Evolutionary conservation across 2,113 vertebrate genomes (phyloP), one percentile per base, ranked within the genome.

Genomic region (Elachura formosa): DNA sequence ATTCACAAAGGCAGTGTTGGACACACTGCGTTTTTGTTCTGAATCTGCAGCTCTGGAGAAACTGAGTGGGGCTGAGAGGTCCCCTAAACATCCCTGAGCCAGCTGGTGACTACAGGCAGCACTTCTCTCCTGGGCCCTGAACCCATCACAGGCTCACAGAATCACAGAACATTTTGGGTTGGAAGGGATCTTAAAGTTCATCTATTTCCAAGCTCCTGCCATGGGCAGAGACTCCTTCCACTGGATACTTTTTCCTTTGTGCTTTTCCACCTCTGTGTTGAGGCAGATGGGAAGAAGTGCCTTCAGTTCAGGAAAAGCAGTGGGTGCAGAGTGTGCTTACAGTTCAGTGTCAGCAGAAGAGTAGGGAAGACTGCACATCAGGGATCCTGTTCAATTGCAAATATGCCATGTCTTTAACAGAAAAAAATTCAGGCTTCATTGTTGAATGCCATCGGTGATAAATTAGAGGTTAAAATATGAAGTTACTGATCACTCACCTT

Each of bases 401-500:
- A 2, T 26, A 12, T 11, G 20, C 18, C 51, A 24, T 10, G 4
- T 40, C 49, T 87, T 79, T 46, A 69, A 68, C 28, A 75, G 29
- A 23, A 78, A 49, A 63, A 38, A 2, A 4, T 1, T 14, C 58
- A 79, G 43, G 24, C 43, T 73, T 56, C 38, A 36, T 33, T 24
- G 20, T 59, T 90, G 52, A 34, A 43, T 45, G 31, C 66, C 33
- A 66, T 33, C 48, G 92, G 52, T 34, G 24, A 40, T 16, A 55
- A 80, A 79, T 8, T 3, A 59, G 56, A 86, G 25, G 40, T 64
- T 68, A 71, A 89, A 87, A 74, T 33, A 66, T 3, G 29, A 51
- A n/a, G 14, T 55, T 77, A 43, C 48, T 54, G 64, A 75, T 76
- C 61, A 81, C 97, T 98, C 96, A 99, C 99, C 98, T 96, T 95